These are phyloP conservation scores for Sinella curviseta DNA, from an alignment of 1,140 invertebrate genomes.

Conservation along the genomic window DNA sequence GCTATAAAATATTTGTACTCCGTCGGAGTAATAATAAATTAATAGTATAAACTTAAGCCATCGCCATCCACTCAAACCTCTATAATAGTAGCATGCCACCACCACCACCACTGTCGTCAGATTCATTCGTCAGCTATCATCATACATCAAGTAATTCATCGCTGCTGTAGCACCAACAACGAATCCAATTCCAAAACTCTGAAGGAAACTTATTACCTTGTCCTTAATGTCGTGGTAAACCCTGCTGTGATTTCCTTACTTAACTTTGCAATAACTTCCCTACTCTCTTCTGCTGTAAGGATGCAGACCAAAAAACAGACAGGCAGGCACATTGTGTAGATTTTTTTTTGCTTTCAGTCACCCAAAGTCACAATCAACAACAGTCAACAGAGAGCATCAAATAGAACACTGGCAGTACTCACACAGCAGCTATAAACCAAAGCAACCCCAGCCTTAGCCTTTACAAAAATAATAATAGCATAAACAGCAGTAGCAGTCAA, in stretches of 20 bases:
- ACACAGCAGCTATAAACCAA: background rate
- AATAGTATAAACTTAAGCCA: slow-evolving; percentile 12
- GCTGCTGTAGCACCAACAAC: slow-evolving; percentile 15
- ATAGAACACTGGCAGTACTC: too few relatives aligned
- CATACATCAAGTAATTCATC: slow-evolving; percentile 15
- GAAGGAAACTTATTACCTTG: slow-evolving; percentile 27
- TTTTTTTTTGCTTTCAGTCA: slow-evolving; percentile 18
- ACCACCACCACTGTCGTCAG: background rate
- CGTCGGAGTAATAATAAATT: slow-evolving; percentile 9
- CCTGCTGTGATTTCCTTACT: slow-evolving; percentile 23
- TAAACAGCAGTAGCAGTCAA: background rate
- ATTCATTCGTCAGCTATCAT: background rate
- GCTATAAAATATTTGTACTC: background rate
- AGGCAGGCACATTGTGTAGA: background rate
- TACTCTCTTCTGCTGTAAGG: background rate
- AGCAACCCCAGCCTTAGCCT: background rate
- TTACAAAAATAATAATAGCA: background rate
- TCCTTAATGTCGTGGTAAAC: slow-evolving; percentile 26
- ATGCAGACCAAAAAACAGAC: background rate
- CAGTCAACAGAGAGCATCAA: background rate
- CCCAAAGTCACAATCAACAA: background rate
- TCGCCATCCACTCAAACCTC: background rate
- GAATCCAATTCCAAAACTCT: slow-evolving; percentile 23
- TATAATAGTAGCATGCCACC: background rate
- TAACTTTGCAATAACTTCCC: slow-evolving; percentile 20